These are phyloP conservation scores for Carpatolechia fugitivella DNA, from an alignment of 2,888 invertebrate genomes.

Conservation along the genomic window DNA sequence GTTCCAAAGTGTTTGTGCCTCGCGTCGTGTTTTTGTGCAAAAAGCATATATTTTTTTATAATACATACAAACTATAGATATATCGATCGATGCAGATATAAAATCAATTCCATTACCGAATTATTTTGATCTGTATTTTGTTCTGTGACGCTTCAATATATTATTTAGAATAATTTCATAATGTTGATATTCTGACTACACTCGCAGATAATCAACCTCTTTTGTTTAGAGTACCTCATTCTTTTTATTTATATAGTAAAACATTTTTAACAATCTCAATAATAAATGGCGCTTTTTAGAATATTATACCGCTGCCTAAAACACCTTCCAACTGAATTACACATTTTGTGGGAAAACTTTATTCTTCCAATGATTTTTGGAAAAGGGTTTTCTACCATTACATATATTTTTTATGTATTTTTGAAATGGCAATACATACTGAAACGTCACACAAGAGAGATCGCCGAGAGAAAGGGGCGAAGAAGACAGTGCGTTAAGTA, in stretches of 20 bases:
- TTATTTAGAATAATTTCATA: too few species aligned
- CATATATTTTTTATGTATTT: not conserved
- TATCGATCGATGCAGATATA: conserved; percentile 33
- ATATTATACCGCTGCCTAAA: too few species aligned
- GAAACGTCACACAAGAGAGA: conserved; percentile 13
- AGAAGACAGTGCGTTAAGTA: conserved; percentile 20
- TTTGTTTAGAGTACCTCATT: too few species aligned
- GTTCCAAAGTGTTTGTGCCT: conserved; percentile 43
- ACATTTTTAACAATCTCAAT: too few species aligned
- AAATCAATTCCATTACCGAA: conserved; percentile 51
- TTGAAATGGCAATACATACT: not conserved
- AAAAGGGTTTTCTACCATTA: not conserved
- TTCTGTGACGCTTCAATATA: conserved; percentile 11
- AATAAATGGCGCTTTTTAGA: too few species aligned
- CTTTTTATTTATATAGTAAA: too few species aligned
- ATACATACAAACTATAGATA: conserved; percentile 31
- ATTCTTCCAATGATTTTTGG: not conserved
- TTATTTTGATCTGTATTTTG: conserved; percentile 3
- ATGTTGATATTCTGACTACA: not conserved
- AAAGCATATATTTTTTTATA: conserved; percentile 33
- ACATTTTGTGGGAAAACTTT: not conserved
- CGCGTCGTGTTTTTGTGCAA: conserved; percentile 47
- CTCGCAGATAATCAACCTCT: not conserved
- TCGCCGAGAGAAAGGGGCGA: conserved; percentile 11
- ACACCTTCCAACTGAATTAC: too few species aligned